Evolutionary conservation across 2,113 vertebrate species (phyloP).

Genomic region (Crotalus helleri): DNA sequence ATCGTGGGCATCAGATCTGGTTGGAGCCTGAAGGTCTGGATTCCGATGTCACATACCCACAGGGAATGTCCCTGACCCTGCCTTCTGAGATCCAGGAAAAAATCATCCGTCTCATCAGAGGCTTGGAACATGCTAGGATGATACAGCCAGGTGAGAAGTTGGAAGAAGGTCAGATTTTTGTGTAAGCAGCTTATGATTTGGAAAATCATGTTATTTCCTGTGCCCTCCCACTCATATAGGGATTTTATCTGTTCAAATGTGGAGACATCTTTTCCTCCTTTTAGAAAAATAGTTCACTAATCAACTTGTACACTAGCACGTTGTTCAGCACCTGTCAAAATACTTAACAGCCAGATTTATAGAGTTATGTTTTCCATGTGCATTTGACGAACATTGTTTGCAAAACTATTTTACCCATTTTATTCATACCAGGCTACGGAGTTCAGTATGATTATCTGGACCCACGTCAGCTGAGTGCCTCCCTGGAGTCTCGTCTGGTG

Average conservation of each 20-base stretch:
- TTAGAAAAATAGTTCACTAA: neutral
- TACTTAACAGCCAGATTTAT: neutral
- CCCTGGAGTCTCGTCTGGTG: conserved; percentile 82
- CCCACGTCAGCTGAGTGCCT: conserved; percentile 84
- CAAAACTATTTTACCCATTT: neutral
- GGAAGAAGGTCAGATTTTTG: neutral
- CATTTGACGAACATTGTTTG: accelerated
- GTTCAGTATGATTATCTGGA: conserved; percentile 96
- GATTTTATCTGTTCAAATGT: no score
- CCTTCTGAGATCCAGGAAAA: conserved; percentile 85
- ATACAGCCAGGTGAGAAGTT: conserved; percentile 77
- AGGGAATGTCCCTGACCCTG: conserved; percentile 91
- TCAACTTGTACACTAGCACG: neutral
- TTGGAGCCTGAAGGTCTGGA: conserved; percentile 91
- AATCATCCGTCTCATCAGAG: conserved; percentile 81
- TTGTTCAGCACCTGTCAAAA: neutral
- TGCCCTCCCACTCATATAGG: neutral
- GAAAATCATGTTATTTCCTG: neutral
- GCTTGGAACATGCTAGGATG: conserved; percentile 80
- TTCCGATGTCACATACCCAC: conserved; percentile 88
- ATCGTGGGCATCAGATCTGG: conserved; percentile 89
- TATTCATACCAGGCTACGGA: conserved; percentile 80
- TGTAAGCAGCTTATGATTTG: neutral
- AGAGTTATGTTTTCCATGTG: neutral
- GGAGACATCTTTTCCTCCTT: neutral